Conservation (phyloP, 2,113 vertebrate genomes). For the Rhynchopsitta pachyrhyncha region DNA sequence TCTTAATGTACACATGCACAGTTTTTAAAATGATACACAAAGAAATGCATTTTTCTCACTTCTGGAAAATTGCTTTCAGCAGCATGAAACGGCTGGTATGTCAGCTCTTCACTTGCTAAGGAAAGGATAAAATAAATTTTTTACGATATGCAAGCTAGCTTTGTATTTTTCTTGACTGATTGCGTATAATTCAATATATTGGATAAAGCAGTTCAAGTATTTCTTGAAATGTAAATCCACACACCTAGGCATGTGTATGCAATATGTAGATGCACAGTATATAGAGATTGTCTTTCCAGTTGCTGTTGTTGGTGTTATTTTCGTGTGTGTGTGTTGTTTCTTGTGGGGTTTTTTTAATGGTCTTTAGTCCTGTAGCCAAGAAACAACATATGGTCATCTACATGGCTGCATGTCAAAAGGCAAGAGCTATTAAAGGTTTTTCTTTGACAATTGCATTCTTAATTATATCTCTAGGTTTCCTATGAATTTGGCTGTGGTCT, state of each 20-base stretch:
- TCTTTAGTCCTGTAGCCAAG: not conserved
- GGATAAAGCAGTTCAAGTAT: not conserved
- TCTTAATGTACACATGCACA: not conserved
- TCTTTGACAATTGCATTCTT: not conserved
- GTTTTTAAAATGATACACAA: not conserved
- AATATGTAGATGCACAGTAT: not conserved
- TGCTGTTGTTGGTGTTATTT: not conserved
- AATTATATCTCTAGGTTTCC: not conserved
- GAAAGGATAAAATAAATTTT: not conserved
- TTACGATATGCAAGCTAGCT: not conserved
- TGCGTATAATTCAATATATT: not conserved
- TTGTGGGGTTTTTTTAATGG: not conserved
- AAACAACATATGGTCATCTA: not conserved
- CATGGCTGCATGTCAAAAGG: not conserved
- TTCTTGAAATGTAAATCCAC: not conserved
- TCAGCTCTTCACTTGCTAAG: not conserved
- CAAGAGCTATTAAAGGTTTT: not conserved
- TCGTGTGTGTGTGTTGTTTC: too few species aligned
- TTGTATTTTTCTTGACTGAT: not conserved
- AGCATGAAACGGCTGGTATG: not conserved
- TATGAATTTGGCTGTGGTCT: not conserved
- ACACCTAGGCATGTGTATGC: rapidly evolving
- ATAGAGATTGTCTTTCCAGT: not conserved
- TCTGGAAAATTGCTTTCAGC: not conserved
- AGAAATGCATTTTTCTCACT: not conserved